Evolutionary conservation across 2,113 vertebrate genomes (phyloP).

Genomic region (Erinaceus europaeus): DNA sequence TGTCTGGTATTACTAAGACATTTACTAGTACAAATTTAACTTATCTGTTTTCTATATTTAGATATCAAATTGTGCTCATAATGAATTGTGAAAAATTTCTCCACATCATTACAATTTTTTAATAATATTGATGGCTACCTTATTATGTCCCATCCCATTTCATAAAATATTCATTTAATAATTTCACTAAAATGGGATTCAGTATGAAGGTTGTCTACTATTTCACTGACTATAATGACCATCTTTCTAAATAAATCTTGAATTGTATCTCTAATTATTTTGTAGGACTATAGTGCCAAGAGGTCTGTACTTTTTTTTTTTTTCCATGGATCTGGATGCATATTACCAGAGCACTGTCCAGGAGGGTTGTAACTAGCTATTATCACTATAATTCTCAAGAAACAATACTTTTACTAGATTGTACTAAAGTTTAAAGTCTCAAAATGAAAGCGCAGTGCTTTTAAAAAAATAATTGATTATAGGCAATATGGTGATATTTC

Average conservation of each 20-base stretch:
- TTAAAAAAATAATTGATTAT: neutral
- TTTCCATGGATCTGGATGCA: neutral
- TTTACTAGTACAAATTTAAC: neutral
- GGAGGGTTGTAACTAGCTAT: neutral
- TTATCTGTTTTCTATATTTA: neutral
- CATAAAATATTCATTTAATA: constrained; percentile 13
- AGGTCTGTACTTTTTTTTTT: neutral
- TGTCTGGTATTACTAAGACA: neutral
- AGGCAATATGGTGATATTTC: neutral
- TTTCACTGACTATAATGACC: neutral
- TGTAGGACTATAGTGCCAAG: neutral
- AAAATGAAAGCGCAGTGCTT: neutral
- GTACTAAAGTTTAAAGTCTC: neutral
- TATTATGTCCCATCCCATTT: neutral
- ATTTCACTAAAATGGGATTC: neutral
- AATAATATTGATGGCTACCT: neutral
- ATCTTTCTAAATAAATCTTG: neutral
- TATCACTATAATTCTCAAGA: neutral
- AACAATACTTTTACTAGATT: neutral
- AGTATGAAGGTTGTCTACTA: neutral
- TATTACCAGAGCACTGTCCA: neutral
- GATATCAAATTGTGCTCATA: neutral
- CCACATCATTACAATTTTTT: neutral
- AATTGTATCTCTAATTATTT: neutral
- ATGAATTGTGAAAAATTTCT: neutral